A percentile compares a stretch with the other conserved stretches of the same genome.
Conservation (phyloP, 2,797 vertebrate species). For the Pangasius djambal region DNA sequence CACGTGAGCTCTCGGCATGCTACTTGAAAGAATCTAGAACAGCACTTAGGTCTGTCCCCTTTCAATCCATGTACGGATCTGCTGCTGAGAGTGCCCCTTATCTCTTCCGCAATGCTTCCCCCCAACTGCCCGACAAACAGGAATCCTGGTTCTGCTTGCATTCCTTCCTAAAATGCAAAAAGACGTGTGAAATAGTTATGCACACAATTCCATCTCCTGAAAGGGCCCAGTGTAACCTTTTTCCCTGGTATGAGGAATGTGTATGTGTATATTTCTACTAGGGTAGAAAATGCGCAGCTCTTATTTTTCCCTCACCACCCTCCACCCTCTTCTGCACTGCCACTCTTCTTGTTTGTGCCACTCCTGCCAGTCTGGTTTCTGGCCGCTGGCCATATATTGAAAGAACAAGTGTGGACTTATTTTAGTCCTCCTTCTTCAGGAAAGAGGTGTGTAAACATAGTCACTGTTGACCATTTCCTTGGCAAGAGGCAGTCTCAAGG, state of each 20-base stretch:
- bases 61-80: constrained; percentile 38
- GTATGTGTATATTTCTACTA: not conserved
- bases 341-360: constrained; percentile 51
- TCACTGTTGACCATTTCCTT: constrained; percentile 36
- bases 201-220: constrained; percentile 24
- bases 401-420: constrained; percentile 55
- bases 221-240: constrained; percentile 42
- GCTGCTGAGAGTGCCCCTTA: constrained; percentile 51
- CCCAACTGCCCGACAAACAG: constrained; percentile 52
- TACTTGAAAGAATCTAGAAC: constrained; percentile 12
- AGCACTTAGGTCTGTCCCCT: constrained; percentile 24
- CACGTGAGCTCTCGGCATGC: constrained; percentile 31
- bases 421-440: constrained; percentile 54
- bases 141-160: constrained; percentile 44
- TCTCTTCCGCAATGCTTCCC: constrained; percentile 60
- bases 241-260: constrained; percentile 45
- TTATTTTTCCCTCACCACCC: constrained; percentile 42
- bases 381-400: constrained; percentile 17
- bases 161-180: constrained; percentile 47
- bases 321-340: constrained; percentile 27
- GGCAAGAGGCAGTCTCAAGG: constrained; percentile 24
- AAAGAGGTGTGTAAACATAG: constrained; percentile 53
- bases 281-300: not conserved
- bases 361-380: constrained; percentile 31
- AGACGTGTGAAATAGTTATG: constrained; percentile 29